These are phyloP conservation scores for Ectemnius lituratus DNA, from an alignment of 2,888 invertebrate genomes.

Conservation along the genomic window DNA sequence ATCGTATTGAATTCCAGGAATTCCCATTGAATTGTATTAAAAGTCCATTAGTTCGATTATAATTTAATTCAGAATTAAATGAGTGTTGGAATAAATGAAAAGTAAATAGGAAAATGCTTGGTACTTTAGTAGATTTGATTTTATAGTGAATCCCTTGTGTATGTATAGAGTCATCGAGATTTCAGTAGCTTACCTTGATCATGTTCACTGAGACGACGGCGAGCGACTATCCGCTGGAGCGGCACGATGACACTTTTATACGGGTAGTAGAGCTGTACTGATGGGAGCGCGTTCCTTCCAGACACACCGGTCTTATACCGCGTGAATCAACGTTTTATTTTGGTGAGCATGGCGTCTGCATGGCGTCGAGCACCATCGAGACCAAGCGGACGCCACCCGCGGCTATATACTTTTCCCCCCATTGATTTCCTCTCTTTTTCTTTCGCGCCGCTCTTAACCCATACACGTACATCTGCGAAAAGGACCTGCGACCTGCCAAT, in stretches of 20 bases:
- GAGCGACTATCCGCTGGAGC: conserved; percentile 64
- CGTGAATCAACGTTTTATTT: conserved; percentile 66
- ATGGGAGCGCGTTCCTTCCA: conserved; percentile 8
- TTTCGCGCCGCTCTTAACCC: not conserved
- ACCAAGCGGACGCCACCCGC: conserved; percentile 8
- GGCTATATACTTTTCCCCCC: conserved; percentile 24
- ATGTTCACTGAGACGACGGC: conserved; percentile 63
- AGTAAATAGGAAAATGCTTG: too few relatives aligned
- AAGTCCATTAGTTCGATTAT: too few relatives aligned
- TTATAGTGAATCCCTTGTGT: too few relatives aligned
- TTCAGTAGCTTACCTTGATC: conserved; percentile 66
- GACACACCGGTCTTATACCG: conserved; percentile 63
- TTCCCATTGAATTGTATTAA: too few relatives aligned
- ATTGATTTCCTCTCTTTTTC: conserved; percentile 21
- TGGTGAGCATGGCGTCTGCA: conserved; percentile 43
- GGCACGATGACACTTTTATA: conserved; percentile 67
- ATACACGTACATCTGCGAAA: not conserved
- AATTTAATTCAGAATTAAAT: too few relatives aligned
- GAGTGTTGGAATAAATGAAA: too few relatives aligned
- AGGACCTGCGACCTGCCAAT: too few relatives aligned
- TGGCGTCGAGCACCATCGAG: not conserved
- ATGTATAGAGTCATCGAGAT: not conserved
- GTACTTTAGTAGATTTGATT: too few relatives aligned
- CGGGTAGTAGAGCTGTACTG: conserved; percentile 31
- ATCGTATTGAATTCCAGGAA: too few relatives aligned